Evolutionary conservation across 2,113 vertebrate species (phyloP), one percentile per base, ranked within the genome.

Genomic region (Sylvia atricapilla): DNA sequence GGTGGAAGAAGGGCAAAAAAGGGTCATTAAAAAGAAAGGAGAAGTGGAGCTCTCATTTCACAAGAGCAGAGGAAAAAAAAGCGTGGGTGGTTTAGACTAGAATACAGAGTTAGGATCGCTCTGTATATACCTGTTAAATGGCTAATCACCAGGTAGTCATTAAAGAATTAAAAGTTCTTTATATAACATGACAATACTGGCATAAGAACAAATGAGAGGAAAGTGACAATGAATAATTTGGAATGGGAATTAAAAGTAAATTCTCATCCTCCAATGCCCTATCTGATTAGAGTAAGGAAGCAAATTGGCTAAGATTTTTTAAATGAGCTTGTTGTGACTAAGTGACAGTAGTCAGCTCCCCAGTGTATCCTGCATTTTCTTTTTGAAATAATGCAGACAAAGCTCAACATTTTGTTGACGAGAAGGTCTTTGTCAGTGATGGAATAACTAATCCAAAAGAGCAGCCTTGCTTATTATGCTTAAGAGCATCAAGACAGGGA

Each of bases 131-230:
- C 56, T 85, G 24, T 82, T 75, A 68, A 84, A 68, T 72, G 70
- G 41, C 41, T 91, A 82, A 87, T 75, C 82, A 87, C 44, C n/a
- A 76, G 53, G 56, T 75, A 93, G 41, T 94, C 70, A 92, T 68
- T 94, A 87, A 75, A 72, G 43, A 91, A 90, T 70, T 88, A 88
- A 39, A 75, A 60, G 44, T 43, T 85, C 25, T 66, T 66, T 84
- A 67, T 93, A 24, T 78, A 56, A 77, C 67, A 44, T 81, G 49
- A 58, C 33, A 44, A 67, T 20, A 41, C 30, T 91, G 53, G 17
- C 33, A 82, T 20, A 50, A 90, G 66, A 31, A 72, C n/a, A 67
- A 87, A 74, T 62, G 59, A 69, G 28, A 81, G 19, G 46, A 73
- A 94, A 47, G 18, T 67, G 58, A 27, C 22, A 60, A 35, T 37